Percentiles rank a stretch among this genome's conserved stretches.
phyloP scores from a whole-genome alignment of 2,888 invertebrate genomes.

The Proisotoma minuta region DNA sequence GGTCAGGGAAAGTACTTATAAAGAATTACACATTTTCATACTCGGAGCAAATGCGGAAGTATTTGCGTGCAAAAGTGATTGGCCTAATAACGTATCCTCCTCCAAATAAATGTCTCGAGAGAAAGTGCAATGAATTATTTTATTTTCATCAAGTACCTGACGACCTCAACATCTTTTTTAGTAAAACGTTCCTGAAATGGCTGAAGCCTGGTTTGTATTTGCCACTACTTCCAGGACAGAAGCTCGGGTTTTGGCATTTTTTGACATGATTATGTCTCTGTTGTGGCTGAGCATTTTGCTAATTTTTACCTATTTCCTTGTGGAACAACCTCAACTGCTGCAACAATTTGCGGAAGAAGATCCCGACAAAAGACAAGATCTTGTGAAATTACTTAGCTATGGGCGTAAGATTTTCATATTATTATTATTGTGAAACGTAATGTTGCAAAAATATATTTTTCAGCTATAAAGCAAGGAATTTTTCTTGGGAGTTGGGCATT shows the following conservation, averaged over 20 bases:
- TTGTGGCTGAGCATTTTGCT: slow-evolving; percentile 31
- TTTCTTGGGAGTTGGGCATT: slow-evolving; percentile 31
- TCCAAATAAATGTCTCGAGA: too few relatives aligned
- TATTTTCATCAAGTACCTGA: too few relatives aligned
- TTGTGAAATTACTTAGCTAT: slow-evolving; percentile 41
- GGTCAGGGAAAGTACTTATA: too few relatives aligned
- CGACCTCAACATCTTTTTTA: too few relatives aligned
- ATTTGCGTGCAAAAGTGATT: too few relatives aligned
- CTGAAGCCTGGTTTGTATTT: slow-evolving; percentile 37
- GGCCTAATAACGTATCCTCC: too few relatives aligned
- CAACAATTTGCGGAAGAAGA: slow-evolving; percentile 36
- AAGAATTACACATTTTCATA: too few relatives aligned
- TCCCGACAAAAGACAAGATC: slow-evolving; percentile 41
- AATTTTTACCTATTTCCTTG: slow-evolving; percentile 12
- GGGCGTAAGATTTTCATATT: slow-evolving; percentile 34
- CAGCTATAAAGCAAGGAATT: slow-evolving; percentile 35
- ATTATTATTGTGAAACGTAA: neutral
- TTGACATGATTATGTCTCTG: slow-evolving; percentile 40
- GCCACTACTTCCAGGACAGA: slow-evolving; percentile 37
- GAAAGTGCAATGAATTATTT: too few relatives aligned
- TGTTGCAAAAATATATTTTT: neutral
- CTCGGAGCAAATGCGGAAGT: too few relatives aligned
- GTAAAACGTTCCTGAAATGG: too few relatives aligned
- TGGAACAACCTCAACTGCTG: slow-evolving; percentile 33
- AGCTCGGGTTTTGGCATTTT: slow-evolving; percentile 29